Base-by-base conservation (phyloP, 2,113 vertebrate species). In the Rhinolophus sinicus region DNA sequence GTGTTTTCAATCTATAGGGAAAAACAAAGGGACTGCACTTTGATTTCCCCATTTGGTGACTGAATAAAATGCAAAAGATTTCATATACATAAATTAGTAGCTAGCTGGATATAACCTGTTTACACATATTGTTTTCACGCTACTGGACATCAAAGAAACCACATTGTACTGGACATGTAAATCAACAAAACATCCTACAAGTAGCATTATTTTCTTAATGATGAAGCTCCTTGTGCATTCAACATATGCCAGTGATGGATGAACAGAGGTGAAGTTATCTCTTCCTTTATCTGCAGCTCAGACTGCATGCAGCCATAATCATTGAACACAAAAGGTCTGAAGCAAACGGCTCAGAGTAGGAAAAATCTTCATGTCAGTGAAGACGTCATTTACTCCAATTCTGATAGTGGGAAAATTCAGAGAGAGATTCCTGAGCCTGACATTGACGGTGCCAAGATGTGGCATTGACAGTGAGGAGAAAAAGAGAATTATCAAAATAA, bases 31-130 rank as follows among this genome's bases (percentile, higher is more conserved):
- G n/a, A 35, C 35, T 65, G 4, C 9, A 35, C 44, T 93, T 90
- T 80, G 40, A 75, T 90, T 94, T 94, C 28, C 7, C 40, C 3
- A 4, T 70, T 87, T 92, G 54, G 40, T 86, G 52, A 95, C 38
- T 77, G 8, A 81, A n/a, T 47, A 67, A 85, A 85, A 62, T 44
- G 9, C 30, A 80, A 88, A 40, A 70, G 9, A 70, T 86, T 95
- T 96, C 11, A 67, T 26, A n/a, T 35, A 73, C 3, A 26, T 62
- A 52, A 54, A 65, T 83, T 78, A 64, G 24, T 18, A 30, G 19
- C 14, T 11, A 75, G 4, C 6, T 77, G 54, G 9, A 50, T 50
- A 83, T 77, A 35, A 21, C 13, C 40, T 11, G 6, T 38, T 88
- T 81, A 47, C 8, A 38, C 4, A 5, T 28, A 52, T 30, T 56